A percentile compares a stretch with the other conserved stretches of the same genome.
These are phyloP conservation scores for Trochalopteron elliotii DNA, from an alignment of 2,113 vertebrate genomes.

Conservation along the genomic window DNA sequence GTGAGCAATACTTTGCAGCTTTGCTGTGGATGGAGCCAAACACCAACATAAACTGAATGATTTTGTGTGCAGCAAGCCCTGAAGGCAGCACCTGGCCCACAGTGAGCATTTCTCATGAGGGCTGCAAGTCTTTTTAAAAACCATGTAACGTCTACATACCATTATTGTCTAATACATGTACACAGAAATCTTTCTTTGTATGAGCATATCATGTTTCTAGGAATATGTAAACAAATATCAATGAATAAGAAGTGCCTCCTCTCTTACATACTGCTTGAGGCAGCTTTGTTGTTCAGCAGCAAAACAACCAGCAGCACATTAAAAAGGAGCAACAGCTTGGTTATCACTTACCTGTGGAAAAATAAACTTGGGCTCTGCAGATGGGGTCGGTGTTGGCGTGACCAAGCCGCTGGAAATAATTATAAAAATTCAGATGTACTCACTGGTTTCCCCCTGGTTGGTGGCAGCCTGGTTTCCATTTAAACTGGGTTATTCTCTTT, in stretches of 20 bases:
- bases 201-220: neutral
- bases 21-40: neutral
- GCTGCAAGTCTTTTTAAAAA: neutral
- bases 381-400: rapidly evolving
- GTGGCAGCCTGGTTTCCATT: rapidly evolving
- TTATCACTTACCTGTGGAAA: neutral
- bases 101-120: neutral
- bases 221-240: neutral
- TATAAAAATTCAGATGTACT: neutral
- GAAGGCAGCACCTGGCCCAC: neutral
- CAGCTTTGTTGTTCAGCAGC: neutral
- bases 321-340: neutral
- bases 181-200: neutral
- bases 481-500: neutral
- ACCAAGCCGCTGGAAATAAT: rapidly evolving
- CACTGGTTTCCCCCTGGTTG: rapidly evolving
- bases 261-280: rapidly evolving
- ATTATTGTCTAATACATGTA: neutral
- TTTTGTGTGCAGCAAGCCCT: neutral
- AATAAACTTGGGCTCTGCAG: neutral
- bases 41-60: rapidly evolving
- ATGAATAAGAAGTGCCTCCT: neutral
- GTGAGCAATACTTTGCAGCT: neutral
- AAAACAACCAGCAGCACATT: neutral
- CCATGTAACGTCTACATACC: too few species aligned